Evolutionary conservation across 2,797 vertebrate species (phyloP), one percentile per base, ranked within the genome.

Genomic region (Moxostoma hubbsi): DNA sequence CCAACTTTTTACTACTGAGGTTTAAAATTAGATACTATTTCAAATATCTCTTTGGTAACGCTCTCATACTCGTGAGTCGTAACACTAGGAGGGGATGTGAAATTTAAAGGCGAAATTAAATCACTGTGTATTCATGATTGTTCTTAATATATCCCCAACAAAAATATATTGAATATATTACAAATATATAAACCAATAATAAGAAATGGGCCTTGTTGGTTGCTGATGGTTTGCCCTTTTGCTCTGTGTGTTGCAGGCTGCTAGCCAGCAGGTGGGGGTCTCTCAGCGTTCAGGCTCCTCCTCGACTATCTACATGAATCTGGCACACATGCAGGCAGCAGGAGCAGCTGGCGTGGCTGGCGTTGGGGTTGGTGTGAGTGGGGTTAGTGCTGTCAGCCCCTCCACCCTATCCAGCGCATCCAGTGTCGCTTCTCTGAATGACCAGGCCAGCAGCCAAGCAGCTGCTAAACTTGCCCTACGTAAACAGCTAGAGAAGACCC

Each of bases 261-360:
- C 84, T 68, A 85, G 83, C 77, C 89, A 90, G 86, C 89, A 90
- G 85, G 88, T 87, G 85, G 85, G 86, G 16, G 85, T 93, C 45
- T 95, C 94, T 82, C 95, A 95, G 89, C 94, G 95, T 16, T 92
- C 93, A 1, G 88, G 94, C 0, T 94, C 94, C 36, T 36, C 36
- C 47, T 95, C 95, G 5, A 93, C 94, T 86, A 94, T 96, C 91
- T 96, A 95, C 86, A 96, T 96, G 95, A 96, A 95, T 88, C 92
- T 96, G 62, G 94, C 94, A 0, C 95, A 96, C 87, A 95, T 96
- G 85, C 95, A 95, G 86, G 92, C 93, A 2, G 90, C 90, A 62
- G 80, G 93, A 49, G 96, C 94, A 75, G 91, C 93, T 24, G 90
- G 94, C 67, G 96, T 36, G 36, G 36, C 36, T 36, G 36, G 36